phyloP scores from a whole-genome alignment of 2,888 invertebrate species.

The Himalopsyche japonica region DNA sequence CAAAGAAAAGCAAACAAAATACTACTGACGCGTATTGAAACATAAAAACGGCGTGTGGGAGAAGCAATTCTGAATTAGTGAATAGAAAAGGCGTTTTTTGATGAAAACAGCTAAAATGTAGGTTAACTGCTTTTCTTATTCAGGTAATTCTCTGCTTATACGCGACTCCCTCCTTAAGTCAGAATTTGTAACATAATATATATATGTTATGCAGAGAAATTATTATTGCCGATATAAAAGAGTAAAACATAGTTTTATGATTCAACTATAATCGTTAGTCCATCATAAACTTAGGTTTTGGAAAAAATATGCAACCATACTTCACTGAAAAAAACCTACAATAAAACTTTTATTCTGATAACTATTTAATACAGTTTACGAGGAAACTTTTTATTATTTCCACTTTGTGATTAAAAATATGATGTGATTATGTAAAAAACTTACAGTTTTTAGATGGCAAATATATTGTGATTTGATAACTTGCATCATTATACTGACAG shows the following conservation, averaged over 20 bases:
- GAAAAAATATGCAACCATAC: not conserved
- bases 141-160: not conserved
- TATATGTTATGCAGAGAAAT: not conserved
- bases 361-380: not conserved
- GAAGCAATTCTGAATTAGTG: not conserved
- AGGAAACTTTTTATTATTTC: too few relatives aligned
- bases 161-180: not conserved
- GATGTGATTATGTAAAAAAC: too few relatives aligned
- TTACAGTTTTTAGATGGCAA: too few relatives aligned
- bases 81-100: not conserved
- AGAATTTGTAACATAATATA: not conserved
- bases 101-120: not conserved
- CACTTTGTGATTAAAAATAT: too few relatives aligned
- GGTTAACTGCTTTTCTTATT: not conserved
- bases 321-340: not conserved
- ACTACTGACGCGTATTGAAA: not conserved
- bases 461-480: too few relatives aligned
- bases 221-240: not conserved
- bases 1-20: not conserved
- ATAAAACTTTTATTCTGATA: not conserved
- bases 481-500: too few relatives aligned
- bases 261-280: not conserved
- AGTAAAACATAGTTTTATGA: not conserved
- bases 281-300: not conserved
- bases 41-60: not conserved